Evolutionary conservation across 2,888 invertebrate species (phyloP).

Genomic region (Corbicula japonica): DNA sequence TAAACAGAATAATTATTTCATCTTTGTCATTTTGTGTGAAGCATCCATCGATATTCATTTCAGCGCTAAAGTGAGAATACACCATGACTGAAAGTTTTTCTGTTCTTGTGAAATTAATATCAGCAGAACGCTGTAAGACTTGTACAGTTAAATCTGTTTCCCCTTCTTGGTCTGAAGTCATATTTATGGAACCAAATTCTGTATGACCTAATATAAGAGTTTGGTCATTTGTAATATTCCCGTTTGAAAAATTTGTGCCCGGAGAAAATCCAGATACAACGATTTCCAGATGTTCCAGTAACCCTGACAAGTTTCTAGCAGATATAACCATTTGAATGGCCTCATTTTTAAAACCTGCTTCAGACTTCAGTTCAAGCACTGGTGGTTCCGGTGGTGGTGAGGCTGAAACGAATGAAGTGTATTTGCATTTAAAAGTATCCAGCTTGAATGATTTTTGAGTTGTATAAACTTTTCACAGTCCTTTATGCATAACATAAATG

Average conservation of each 20-base stretch:
- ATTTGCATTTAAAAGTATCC: too few relatives aligned
- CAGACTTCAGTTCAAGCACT: constrained; percentile 1
- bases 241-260: constrained; percentile 8
- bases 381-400: constrained; percentile 15
- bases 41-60: constrained; percentile 4
- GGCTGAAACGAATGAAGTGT: too few relatives aligned
- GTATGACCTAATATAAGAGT: neutral
- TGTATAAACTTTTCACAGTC: too few relatives aligned
- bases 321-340: constrained; percentile 2
- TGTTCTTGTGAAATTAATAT: neutral
- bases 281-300: neutral
- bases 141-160: neutral
- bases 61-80: neutral
- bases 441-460: too few relatives aligned
- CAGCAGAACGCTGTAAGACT: neutral
- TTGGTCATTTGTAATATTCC: neutral
- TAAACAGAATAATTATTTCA: neutral
- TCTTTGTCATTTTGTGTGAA: constrained; percentile 1
- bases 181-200: constrained; percentile 6
- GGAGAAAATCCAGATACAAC: constrained; percentile 6
- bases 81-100: neutral
- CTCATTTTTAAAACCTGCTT: constrained; percentile 8
- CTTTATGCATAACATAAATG: too few relatives aligned
- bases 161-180: constrained; percentile 1
- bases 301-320: constrained; percentile 17